Base-by-base conservation (phyloP, 2,113 vertebrate genomes). In the Triplophysa siluroides region DNA sequence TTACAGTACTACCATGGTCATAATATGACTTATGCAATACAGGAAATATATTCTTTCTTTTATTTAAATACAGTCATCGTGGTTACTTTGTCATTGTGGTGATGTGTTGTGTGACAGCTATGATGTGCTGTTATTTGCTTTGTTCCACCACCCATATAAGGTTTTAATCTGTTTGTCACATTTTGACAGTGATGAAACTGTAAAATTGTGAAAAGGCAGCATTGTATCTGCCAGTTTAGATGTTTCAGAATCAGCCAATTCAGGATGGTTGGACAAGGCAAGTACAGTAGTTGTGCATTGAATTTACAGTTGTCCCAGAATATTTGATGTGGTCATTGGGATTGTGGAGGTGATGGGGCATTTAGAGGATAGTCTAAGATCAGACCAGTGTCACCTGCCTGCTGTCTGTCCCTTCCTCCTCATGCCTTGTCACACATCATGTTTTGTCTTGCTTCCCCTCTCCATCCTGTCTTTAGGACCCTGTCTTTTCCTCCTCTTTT, bases 401-500 rank as follows among this genome's bases (percentile, higher is more conserved):
- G 16, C 38, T 58, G 18, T 63, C 50, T 80, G 10, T 47, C 33
- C 10, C 33, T 12, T 79, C 23, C 29, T 69, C 43, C 19, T 79
- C 38, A 11, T 65, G 3, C 29, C 10, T 63, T 26, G 8, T 62
- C 29, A 47, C 24, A 12, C 26, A 24, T 65, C 21, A 41, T 82
- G 50, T 19, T 65, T 70, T 74, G 41, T 81, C 13, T 79, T 78
- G 18, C 54, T 24, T 65, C 14, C 50, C 23, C 21, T n/a, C 14
- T 62, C 16, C 65, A 82, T 33, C 75, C 13, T 61, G 10, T 75
- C 21, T 70, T 21, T 78, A 77, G 75, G 75, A 77, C 29, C 75
- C 19, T 69, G 50, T 87, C 78, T 89, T 89, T 85, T 78, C 86
- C 80, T 84, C 84, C 45, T 69, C 90, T 62, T 74, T 88, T 83